Evolutionary conservation across 2,113 vertebrate species (phyloP).

Genomic region (Archocentrus centrarchus): DNA sequence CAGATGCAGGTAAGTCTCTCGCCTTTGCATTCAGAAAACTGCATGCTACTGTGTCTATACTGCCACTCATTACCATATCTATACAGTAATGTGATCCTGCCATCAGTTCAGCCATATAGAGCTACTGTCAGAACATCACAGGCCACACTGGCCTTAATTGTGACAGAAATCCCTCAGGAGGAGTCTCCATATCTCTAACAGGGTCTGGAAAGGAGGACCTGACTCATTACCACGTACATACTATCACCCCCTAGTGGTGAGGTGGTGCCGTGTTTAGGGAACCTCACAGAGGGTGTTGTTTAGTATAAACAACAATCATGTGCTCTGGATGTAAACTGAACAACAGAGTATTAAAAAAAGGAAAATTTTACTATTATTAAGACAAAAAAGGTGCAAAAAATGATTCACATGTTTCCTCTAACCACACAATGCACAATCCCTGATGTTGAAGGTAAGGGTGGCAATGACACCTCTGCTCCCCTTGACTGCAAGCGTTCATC

Average conservation of each 20-base stretch:
- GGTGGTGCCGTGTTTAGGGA: conserved; percentile 39
- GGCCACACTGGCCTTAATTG: conserved; percentile 56
- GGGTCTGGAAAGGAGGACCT: conserved; percentile 16
- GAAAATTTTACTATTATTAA: neutral
- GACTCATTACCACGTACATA: conserved; percentile 54
- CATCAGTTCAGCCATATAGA: conserved; percentile 53
- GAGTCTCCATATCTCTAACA: conserved; percentile 37
- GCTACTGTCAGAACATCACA: conserved; percentile 66
- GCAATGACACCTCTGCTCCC: neutral
- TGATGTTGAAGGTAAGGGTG: neutral
- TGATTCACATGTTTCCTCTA: neutral
- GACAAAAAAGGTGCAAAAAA: neutral
- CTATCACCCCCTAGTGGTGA: conserved; percentile 74
- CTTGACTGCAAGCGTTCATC: neutral
- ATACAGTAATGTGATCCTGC: conserved; percentile 54
- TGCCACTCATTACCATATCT: conserved; percentile 67
- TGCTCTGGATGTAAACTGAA: neutral
- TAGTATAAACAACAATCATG: neutral
- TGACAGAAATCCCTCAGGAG: conserved; percentile 55
- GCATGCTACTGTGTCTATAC: conserved; percentile 52
- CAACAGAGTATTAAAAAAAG: neutral
- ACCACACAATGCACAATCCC: neutral
- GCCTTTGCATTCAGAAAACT: conserved; percentile 43
- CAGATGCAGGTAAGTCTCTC: conserved; percentile 61
- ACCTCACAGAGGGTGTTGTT: neutral